These are phyloP conservation scores for Rhagoletis zephyria DNA, from an alignment of 1,140 invertebrate species.

Conservation along the genomic window DNA sequence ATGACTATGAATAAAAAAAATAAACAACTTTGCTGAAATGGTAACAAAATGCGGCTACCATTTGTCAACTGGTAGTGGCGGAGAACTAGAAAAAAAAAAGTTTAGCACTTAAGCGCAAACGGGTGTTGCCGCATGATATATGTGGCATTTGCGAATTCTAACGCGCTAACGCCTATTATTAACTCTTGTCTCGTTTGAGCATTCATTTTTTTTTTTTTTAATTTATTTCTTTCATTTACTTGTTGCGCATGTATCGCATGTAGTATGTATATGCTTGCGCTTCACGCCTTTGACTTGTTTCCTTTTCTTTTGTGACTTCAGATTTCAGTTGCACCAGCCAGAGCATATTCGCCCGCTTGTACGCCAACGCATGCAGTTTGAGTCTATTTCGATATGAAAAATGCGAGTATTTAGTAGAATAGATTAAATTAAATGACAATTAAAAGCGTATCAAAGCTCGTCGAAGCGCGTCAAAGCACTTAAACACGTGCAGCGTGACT, in stretches of 20 bases:
- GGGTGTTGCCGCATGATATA: no score
- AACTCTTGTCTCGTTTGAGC: no score
- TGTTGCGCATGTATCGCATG: no score
- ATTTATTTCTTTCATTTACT: no score
- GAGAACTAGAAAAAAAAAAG: neutral
- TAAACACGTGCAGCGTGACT: constrained; percentile 14
- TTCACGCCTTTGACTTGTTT: no score
- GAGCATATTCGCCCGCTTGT: neutral
- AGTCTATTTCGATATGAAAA: neutral
- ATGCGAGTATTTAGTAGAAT: neutral
- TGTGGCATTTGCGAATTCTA: no score
- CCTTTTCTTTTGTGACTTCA: no score
- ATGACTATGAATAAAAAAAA: neutral
- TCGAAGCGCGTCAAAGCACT: neutral
- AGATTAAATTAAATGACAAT: constrained; percentile 18
- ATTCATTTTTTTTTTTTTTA: no score
- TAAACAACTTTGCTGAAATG: neutral
- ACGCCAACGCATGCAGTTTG: neutral
- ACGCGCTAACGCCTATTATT: no score
- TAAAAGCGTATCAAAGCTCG: neutral
- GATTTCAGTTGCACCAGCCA: neutral
- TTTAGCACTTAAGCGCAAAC: no score
- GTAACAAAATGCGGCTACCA: constrained; percentile 23
- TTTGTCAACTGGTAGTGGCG: neutral
- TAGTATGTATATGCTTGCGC: no score